phyloP scores from a whole-genome alignment of 2,113 vertebrate species.

The Notarius lentiginosus region DNA sequence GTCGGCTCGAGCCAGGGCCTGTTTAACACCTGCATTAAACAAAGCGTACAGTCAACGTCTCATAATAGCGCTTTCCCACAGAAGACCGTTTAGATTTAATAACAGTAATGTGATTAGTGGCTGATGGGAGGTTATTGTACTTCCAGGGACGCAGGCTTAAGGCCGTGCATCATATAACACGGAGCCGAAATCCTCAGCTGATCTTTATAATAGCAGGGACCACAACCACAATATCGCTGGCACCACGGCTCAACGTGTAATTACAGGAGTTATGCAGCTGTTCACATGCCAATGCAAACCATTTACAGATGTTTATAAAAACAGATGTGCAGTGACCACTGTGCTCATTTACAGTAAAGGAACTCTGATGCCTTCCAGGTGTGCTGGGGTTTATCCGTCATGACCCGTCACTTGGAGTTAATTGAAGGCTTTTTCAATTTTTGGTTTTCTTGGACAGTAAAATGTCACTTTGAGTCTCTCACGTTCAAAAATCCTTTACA shows the following conservation, averaged over 20 bases:
- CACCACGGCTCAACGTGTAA: conserved; percentile 39
- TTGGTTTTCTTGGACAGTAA: neutral
- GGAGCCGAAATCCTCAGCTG: conserved; percentile 33
- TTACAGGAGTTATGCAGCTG: conserved; percentile 39
- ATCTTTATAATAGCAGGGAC: conserved; percentile 26
- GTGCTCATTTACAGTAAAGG: conserved; percentile 16
- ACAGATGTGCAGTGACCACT: conserved; percentile 29
- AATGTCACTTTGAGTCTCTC: no score
- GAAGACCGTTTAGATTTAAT: neutral
- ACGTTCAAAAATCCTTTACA: no score
- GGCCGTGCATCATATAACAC: neutral
- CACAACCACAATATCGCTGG: conserved; percentile 38
- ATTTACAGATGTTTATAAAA: conserved; percentile 58
- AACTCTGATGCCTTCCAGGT: neutral
- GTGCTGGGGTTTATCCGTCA: neutral
- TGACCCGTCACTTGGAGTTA: neutral
- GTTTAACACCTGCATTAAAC: neutral
- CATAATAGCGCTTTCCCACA: neutral
- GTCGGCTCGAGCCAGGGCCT: neutral
- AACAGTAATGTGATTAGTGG: conserved; percentile 7
- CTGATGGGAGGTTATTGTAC: conserved; percentile 35
- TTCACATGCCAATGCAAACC: conserved; percentile 45
- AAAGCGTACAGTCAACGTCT: neutral
- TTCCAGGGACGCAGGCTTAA: conserved; percentile 9
- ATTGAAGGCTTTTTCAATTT: neutral